phyloP scores from a whole-genome alignment of 2,797 vertebrate species.

The Chrysocyon brachyurus region DNA sequence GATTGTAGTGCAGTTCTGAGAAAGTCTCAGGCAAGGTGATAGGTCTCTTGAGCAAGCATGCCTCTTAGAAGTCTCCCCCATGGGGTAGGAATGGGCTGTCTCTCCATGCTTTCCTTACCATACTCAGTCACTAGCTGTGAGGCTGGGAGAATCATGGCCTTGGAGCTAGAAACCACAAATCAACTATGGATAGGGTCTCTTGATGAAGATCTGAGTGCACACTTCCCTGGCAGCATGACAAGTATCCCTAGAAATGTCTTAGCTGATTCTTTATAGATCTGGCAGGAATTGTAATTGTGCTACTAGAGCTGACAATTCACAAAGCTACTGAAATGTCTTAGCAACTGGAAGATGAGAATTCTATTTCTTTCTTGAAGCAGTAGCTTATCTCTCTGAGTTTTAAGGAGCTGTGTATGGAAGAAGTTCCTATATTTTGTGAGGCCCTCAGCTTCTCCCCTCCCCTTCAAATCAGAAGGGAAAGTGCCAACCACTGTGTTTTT shows the following conservation, averaged over 20 bases:
- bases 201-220: background rate
- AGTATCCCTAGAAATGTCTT: background rate
- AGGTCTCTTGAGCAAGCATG: background rate
- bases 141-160: background rate
- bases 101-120: background rate
- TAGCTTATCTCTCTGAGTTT: background rate
- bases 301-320: background rate
- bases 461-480: background rate
- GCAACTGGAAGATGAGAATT: background rate
- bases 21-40: background rate
- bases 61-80: background rate
- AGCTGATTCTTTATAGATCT: background rate
- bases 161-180: background rate
- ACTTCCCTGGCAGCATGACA: background rate
- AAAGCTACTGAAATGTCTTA: background rate
- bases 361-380: background rate
- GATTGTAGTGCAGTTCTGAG: background rate
- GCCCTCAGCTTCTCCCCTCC: background rate
- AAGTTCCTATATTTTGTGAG: background rate
- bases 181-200: background rate
- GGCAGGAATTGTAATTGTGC: background rate
- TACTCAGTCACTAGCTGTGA: background rate
- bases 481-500: background rate
- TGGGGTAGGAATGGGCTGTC: background rate
- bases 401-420: background rate